Evolutionary conservation across 2,113 vertebrate genomes (phyloP).

Genomic region (rabbit (Oryctolagus cuniculus)): mOryCun1.1 NC_091451.1:24364501-24365000

Average conservation of each 20-base stretch:
- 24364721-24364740: constrained; percentile 52
- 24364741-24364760: not conserved
- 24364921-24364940: not conserved
- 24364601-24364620: constrained; percentile 36
- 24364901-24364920: constrained; percentile 31
- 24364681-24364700: constrained; percentile 27
- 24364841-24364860: not conserved
- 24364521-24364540: constrained; percentile 55
- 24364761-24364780: not conserved
- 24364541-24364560: constrained; percentile 56
- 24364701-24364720: not conserved
- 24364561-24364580: constrained; percentile 40
- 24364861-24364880: not conserved
- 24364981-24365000: not conserved
- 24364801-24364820: not conserved
- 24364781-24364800: not conserved
- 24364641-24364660: constrained; percentile 2
- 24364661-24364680: not conserved
- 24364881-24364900: not conserved
- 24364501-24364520: not conserved
- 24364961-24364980: not conserved
- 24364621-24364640: constrained; percentile 4
- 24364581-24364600: not conserved
- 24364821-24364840: not conserved
- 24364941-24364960: not conserved